phyloP scores from a whole-genome alignment of 2,888 invertebrate genomes.

The Eurois occulta region DNA sequence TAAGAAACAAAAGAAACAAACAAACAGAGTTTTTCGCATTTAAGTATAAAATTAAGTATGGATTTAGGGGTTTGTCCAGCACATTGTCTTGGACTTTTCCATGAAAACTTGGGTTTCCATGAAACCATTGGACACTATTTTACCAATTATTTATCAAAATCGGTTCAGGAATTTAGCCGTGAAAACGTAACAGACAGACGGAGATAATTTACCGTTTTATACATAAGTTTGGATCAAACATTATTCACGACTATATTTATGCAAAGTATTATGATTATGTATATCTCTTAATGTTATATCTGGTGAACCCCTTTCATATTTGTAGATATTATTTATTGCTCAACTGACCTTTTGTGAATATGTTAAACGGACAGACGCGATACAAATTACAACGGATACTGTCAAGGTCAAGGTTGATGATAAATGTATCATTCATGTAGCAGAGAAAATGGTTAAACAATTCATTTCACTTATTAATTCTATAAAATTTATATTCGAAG shows the following conservation, averaged over 20 bases:
- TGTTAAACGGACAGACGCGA: constrained; percentile 66
- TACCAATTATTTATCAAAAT: neutral
- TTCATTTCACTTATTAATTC: constrained; percentile 44
- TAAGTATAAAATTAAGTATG: neutral
- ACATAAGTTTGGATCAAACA: neutral
- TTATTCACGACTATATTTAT: constrained; percentile 9
- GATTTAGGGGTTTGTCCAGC: neutral
- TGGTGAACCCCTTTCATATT: constrained; percentile 28
- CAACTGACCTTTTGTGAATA: constrained; percentile 63
- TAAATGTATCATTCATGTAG: constrained; percentile 60
- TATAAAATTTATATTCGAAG: constrained; percentile 22
- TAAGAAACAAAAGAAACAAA: too few species aligned
- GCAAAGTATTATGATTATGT: constrained; percentile 28
- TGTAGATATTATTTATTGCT: constrained; percentile 60
- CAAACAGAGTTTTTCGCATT: too few species aligned
- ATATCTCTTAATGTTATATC: constrained; percentile 21
- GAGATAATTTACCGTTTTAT: neutral
- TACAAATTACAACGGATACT: constrained; percentile 68
- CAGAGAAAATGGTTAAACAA: constrained; percentile 46
- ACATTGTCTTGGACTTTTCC: neutral
- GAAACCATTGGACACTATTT: neutral
- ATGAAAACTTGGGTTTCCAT: neutral
- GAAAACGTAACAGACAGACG: neutral
- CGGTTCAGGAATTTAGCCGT: neutral
- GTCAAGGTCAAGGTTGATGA: constrained; percentile 73